Base-by-base conservation (phyloP, 2,113 vertebrate species). In the Oceanodroma tethys region DNA sequence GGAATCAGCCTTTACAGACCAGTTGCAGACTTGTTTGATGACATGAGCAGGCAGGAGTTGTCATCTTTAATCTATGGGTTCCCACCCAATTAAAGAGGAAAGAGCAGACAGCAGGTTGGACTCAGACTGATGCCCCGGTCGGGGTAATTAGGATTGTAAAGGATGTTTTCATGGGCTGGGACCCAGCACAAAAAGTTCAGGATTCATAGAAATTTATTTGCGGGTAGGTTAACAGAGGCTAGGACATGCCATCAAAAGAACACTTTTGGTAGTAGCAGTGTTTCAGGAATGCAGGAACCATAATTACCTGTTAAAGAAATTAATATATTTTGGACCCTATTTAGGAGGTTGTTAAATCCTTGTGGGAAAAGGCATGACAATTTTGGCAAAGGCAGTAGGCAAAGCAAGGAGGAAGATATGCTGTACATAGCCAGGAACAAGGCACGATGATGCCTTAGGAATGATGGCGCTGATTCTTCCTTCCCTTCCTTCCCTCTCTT, bases 401-500 rank as follows among this genome's bases (percentile, higher is more conserved):
- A 87, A 30, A 72, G 43, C 65, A 26, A 63, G 56, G 65, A 50
- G 52, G 11, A 40, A 65, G 29, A 56, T 82, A 43, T 67, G 43
- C 42, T 1, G 3, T 34, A 13, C 7, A 3, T 5, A 85, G 55
- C 36, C 53, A 52, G 60, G 7, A 50, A 3, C 43, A 43, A 68
- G 62, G 27, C 22, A 40, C 22, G 50, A 1, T 1, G 13, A 8
- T 75, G 60, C 78, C 40, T 59, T 48, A 50, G 70, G 87, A 60
- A 13, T 1, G 10, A 9, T 63, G 18, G 13, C 3, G 1, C 42
- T 45, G n/a, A n/a, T n/a, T n/a, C n/a, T n/a, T n/a, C n/a, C n/a
- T n/a, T n/a, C n/a, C n/a, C n/a, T n/a, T n/a, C n/a, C n/a, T n/a
- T n/a, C n/a, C 26, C 12, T 53, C 30, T 38, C 17, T 62, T 20